Percentiles rank a stretch among this genome's conserved stretches.
phyloP scores from a whole-genome alignment of 2,797 vertebrate species.

The Hemitrygon akajei region DNA sequence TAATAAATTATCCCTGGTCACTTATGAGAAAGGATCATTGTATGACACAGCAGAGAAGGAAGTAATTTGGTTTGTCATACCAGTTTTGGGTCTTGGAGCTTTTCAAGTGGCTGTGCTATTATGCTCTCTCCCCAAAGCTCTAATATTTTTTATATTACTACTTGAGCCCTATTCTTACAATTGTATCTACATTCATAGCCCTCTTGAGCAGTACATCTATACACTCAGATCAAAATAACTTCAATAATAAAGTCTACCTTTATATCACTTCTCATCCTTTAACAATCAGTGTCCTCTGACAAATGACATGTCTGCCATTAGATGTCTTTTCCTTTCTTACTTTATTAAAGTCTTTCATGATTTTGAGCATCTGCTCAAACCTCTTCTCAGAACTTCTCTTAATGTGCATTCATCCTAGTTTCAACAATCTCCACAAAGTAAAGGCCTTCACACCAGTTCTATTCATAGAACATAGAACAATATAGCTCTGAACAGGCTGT shows the following conservation, averaged over 20 bases:
- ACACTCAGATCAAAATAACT: neutral
- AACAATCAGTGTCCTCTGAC: neutral
- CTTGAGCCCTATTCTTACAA: neutral
- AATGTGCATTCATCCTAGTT: too few relatives aligned
- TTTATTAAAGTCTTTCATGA: too few relatives aligned
- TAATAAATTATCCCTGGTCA: neutral
- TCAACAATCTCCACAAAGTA: too few relatives aligned
- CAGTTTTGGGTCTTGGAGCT: neutral
- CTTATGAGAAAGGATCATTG: neutral
- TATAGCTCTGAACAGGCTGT: too few relatives aligned
- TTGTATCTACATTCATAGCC: neutral
- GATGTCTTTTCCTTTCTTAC: too few relatives aligned
- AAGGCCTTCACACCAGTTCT: too few relatives aligned
- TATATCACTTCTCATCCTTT: neutral
- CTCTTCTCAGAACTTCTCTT: too few relatives aligned
- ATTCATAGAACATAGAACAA: too few relatives aligned
- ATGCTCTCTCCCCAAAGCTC: neutral
- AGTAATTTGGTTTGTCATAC: neutral
- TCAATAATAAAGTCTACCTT: neutral
- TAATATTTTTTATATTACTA: neutral
- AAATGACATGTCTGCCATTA: neutral
- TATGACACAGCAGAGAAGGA: neutral
- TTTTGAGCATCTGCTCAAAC: too few relatives aligned
- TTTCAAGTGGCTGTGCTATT: neutral
- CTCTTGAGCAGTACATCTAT: neutral